phyloP scores from a whole-genome alignment of 2,888 invertebrate genomes.

The Neoitamus cyanurus region DNA sequence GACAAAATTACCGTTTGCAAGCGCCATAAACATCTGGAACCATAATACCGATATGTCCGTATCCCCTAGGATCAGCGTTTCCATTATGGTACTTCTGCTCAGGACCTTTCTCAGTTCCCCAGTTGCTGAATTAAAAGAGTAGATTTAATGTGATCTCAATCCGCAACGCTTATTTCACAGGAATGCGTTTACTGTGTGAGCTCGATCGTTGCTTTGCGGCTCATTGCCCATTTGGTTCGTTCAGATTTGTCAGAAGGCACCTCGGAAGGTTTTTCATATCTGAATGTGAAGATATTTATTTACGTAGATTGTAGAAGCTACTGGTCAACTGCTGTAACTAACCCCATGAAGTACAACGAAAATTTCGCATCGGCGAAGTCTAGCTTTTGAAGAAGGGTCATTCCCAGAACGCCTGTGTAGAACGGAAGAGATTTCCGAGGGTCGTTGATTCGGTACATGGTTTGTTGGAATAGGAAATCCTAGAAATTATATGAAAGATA shows the following conservation, averaged over 20 bases:
- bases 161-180: no score
- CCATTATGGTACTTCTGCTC: constrained; percentile 88
- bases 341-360: constrained; percentile 89
- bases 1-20: constrained; percentile 74
- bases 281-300: constrained; percentile 46
- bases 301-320: not conserved
- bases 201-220: constrained; percentile 87
- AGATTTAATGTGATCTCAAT: no score
- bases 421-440: constrained; percentile 88
- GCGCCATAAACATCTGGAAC: constrained; percentile 91
- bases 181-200: constrained; percentile 91
- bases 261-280: constrained; percentile 79
- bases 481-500: constrained; percentile 65
- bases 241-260: constrained; percentile 78
- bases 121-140: constrained; percentile 76
- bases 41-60: constrained; percentile 91
- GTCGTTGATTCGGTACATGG: constrained; percentile 96
- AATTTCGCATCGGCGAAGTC: constrained; percentile 93
- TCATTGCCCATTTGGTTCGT: constrained; percentile 80
- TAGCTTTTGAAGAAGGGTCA: constrained; percentile 87
- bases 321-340: not conserved
- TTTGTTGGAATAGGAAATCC: constrained; percentile 95
- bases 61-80: constrained; percentile 89
- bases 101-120: constrained; percentile 90
- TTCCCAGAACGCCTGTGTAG: constrained; percentile 90